A percentile compares a stretch with the other conserved stretches of the same genome.
Evolutionary conservation across 2,113 vertebrate genomes (phyloP).

Genomic region (Fregetta grallaria): DNA sequence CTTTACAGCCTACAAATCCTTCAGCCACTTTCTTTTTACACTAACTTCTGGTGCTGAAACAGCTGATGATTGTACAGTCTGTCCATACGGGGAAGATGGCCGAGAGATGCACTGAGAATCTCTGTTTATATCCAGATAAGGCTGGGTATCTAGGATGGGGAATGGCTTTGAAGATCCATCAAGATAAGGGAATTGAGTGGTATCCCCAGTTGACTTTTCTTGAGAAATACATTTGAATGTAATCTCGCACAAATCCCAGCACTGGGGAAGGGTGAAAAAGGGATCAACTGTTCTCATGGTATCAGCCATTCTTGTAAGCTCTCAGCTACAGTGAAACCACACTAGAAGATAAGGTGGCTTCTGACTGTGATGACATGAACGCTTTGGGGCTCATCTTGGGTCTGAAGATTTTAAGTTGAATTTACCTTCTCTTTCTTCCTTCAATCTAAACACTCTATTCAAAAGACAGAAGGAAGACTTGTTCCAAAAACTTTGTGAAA

Average conservation of each 20-base stretch:
- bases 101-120: neutral
- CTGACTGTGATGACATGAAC: neutral
- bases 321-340: neutral
- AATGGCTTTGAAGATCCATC: neutral
- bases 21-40: neutral
- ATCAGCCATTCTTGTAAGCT: neutral
- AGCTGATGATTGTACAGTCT: neutral
- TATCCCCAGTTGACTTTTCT: constrained; percentile 1
- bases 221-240: constrained; percentile 1
- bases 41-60: neutral
- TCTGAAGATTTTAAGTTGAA: neutral
- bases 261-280: neutral
- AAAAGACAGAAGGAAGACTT: neutral
- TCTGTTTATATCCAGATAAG: constrained; percentile 6
- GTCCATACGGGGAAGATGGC: neutral
- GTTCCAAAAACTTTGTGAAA: neutral
- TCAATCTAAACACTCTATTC: neutral
- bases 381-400: neutral
- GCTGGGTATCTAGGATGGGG: neutral
- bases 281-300: constrained; percentile 25
- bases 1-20: neutral
- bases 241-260: neutral
- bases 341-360: neutral
- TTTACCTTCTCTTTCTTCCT: neutral
- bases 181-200: neutral